phyloP scores from a whole-genome alignment of 2,113 vertebrate species.

The Orientallactaga bullata region DNA sequence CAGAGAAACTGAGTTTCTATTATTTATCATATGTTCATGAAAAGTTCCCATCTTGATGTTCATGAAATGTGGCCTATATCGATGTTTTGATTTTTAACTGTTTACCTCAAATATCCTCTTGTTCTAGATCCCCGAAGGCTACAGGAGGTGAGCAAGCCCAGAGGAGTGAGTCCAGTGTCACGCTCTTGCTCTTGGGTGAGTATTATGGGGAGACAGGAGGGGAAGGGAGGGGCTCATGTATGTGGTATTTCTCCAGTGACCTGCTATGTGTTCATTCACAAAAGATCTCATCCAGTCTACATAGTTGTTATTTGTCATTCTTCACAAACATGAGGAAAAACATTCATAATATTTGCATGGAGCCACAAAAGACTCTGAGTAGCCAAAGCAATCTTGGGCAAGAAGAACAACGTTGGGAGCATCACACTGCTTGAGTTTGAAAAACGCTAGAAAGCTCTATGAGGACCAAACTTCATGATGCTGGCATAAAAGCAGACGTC shows the following conservation, averaged over 20 bases:
- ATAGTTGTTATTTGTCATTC: neutral
- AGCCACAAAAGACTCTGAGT: neutral
- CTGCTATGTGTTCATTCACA: neutral
- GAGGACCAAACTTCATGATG: neutral
- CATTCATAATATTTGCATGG: neutral
- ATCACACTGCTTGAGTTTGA: neutral
- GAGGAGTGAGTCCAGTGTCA: neutral
- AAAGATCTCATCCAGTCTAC: neutral
- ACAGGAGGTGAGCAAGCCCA: fast-evolving
- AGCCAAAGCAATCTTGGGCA: neutral
- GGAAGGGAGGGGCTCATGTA: neutral
- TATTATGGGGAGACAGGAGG: neutral
- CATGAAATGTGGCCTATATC: neutral
- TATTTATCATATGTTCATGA: neutral
- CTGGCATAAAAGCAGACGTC: neutral
- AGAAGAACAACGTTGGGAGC: neutral
- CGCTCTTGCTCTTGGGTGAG: neutral
- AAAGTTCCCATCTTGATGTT: neutral
- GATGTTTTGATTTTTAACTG: neutral
- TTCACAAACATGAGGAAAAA: neutral
- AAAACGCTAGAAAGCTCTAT: neutral
- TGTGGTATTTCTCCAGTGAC: neutral
- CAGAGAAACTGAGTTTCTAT: neutral
- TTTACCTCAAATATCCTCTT: neutral
- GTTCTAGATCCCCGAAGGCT: neutral